Conservation (phyloP, 2,797 vertebrate genomes). For the Erethizon dorsatum region DNA sequence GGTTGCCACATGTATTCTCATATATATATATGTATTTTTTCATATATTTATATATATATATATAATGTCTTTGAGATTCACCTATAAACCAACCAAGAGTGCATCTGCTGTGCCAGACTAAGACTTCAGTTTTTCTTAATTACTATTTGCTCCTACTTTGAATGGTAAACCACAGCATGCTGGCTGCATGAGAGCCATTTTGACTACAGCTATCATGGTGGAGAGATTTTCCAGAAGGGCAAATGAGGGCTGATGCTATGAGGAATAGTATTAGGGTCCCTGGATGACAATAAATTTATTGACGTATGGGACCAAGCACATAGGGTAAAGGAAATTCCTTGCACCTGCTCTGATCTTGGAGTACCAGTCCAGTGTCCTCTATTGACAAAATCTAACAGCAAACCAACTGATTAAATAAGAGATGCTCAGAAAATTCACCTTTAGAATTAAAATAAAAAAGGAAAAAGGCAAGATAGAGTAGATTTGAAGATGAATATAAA, state of each 20-base stretch:
- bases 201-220: neutral
- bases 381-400: neutral
- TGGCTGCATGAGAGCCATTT: neutral
- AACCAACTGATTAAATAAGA: neutral
- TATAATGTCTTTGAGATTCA: neutral
- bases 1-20: neutral
- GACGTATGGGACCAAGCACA: neutral
- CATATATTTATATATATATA: too few species aligned
- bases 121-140: neutral
- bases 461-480: neutral
- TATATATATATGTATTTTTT: neutral
- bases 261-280: neutral
- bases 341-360: neutral
- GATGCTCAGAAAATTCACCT: neutral
- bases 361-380: neutral
- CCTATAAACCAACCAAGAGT: neutral
- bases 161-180: neutral
- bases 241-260: neutral
- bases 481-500: neutral
- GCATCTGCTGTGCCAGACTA: neutral
- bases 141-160: neutral
- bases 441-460: neutral
- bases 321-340: neutral
- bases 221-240: neutral
- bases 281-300: neutral